These are phyloP conservation scores for Varanus komodoensis DNA, from an alignment of 2,113 vertebrate genomes.

Conservation along the genomic window DNA sequence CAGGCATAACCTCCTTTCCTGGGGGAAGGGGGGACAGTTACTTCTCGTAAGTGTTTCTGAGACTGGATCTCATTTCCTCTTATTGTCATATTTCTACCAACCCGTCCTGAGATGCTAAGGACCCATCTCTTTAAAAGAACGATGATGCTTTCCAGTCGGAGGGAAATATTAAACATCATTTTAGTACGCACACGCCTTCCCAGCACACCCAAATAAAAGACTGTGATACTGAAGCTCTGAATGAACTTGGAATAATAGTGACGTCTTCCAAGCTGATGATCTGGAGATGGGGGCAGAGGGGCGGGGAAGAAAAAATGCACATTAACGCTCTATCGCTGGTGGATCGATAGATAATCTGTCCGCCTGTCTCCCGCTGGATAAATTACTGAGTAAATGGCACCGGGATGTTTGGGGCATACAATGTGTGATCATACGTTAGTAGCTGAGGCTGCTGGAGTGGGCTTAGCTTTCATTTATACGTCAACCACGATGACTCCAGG, in stretches of 20 bases:
- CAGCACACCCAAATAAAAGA: constrained; percentile 52
- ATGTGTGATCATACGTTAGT: neutral
- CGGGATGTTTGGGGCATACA: constrained; percentile 38
- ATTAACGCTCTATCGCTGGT: constrained; percentile 58
- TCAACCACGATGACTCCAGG: constrained; percentile 30
- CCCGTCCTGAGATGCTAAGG: constrained; percentile 47
- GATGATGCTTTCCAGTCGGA: constrained; percentile 57
- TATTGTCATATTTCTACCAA: constrained; percentile 39
- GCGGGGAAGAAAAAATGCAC: constrained; percentile 57
- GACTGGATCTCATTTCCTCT: constrained; percentile 37
- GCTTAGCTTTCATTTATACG: constrained; percentile 38
- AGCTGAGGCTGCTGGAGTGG: constrained; percentile 17
- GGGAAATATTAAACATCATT: constrained; percentile 68
- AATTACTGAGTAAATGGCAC: constrained; percentile 66
- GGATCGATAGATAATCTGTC: constrained; percentile 75
- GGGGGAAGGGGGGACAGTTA: neutral
- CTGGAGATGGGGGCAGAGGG: neutral
- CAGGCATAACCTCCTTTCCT: neutral
- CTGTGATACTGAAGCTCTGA: constrained; percentile 57
- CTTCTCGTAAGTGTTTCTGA: constrained; percentile 1
- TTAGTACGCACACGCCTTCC: too few relatives aligned
- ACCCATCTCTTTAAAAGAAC: constrained; percentile 57
- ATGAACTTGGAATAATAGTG: constrained; percentile 64
- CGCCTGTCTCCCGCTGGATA: constrained; percentile 59
- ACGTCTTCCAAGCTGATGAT: constrained; percentile 50